phyloP scores from a whole-genome alignment of 2,888 invertebrate genomes.

The Megamerina dolium region DNA sequence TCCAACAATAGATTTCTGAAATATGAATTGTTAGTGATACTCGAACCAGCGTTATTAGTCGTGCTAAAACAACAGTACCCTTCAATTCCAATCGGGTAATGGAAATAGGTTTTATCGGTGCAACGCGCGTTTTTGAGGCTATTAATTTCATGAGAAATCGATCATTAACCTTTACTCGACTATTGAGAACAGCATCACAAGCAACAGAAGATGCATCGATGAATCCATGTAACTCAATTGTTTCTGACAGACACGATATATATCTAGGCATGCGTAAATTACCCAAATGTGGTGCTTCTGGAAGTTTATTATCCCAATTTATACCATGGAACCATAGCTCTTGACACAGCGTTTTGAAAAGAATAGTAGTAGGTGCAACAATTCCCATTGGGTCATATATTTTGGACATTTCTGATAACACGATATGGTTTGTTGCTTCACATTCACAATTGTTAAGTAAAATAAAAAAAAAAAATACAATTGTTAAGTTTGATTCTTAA shows the following conservation, averaged over 20 bases:
- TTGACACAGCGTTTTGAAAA: too few relatives aligned
- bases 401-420: conserved; percentile 5
- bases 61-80: conserved; percentile 13
- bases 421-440: conserved; percentile 4
- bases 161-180: conserved; percentile 5
- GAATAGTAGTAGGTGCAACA: conserved; percentile 2
- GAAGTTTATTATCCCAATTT: conserved; percentile 1
- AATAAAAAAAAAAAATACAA: too few relatives aligned
- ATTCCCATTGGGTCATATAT: conserved; percentile 4
- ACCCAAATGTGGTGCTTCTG: neutral
- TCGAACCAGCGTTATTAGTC: conserved; percentile 10
- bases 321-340: conserved; percentile 3
- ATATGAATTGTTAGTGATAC: conserved; percentile 8
- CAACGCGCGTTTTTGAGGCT: conserved; percentile 10
- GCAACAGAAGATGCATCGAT: conserved; percentile 13
- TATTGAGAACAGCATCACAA: conserved; percentile 12
- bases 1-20: conserved; percentile 13
- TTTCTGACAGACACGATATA: neutral
- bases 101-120: conserved; percentile 8
- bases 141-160: conserved; percentile 2
- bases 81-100: conserved; percentile 16
- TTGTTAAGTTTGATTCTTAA: conserved; percentile 4
- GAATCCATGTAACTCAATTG: conserved; percentile 10
- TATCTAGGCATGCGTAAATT: conserved; percentile 5
- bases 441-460: too few relatives aligned